Conservation (phyloP, 2,113 vertebrate species). For the Cyprinodon tularosa region DNA sequence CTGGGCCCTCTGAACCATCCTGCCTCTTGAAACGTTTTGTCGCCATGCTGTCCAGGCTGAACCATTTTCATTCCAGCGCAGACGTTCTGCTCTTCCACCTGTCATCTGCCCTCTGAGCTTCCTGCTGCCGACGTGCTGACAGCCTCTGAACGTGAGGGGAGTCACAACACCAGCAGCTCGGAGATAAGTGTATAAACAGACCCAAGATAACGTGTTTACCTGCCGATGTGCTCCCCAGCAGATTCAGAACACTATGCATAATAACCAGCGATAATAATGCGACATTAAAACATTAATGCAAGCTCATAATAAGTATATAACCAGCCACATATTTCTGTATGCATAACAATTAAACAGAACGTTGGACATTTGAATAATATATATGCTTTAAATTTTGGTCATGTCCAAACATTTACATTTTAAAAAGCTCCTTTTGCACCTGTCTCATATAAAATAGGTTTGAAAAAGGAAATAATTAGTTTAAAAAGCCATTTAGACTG, state of each 20-base stretch:
- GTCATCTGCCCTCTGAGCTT: conserved; percentile 68
- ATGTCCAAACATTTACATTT: background rate
- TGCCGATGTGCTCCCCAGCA: conserved; percentile 9
- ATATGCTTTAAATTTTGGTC: background rate
- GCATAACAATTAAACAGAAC: too few species aligned
- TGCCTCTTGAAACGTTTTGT: conserved; percentile 73
- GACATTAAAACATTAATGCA: too few species aligned
- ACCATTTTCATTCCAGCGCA: conserved; percentile 76
- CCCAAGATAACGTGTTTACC: conserved; percentile 16
- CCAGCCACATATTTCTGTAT: too few species aligned
- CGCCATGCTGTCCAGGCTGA: conserved; percentile 64
- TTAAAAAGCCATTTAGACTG: background rate
- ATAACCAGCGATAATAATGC: too few species aligned
- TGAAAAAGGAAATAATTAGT: background rate
- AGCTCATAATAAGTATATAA: too few species aligned
- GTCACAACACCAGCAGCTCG: conserved; percentile 46
- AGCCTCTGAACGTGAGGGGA: conserved; percentile 64
- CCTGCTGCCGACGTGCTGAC: conserved; percentile 65
- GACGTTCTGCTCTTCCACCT: conserved; percentile 73
- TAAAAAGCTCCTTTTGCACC: background rate
- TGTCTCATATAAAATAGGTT: background rate
- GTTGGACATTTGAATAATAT: background rate
- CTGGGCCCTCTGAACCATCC: conserved; percentile 53
- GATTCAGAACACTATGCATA: conserved; percentile 21
- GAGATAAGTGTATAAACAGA: conserved; percentile 10